Base-by-base conservation (phyloP, 2,113 vertebrate genomes). In the Actenoides hombroni region DNA sequence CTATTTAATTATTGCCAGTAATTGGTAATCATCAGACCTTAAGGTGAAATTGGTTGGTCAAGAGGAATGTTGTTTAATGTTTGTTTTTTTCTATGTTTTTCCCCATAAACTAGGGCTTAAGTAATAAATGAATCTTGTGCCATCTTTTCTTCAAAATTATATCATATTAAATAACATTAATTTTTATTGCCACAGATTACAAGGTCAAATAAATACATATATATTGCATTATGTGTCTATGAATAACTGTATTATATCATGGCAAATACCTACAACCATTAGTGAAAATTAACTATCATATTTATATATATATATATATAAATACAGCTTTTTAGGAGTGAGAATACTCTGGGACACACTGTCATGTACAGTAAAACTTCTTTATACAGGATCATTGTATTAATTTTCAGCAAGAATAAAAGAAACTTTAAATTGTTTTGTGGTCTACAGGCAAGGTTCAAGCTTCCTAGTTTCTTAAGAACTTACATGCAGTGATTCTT, bases 101-200 rank as follows among this genome's bases (percentile, higher is more conserved):
- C 16, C 19, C 33, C 23, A 39, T 33, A 60, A 74, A 67, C 4
- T 49, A 71, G 15, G 24, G 4, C 6, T 13, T 56, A 39, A 79
- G 8, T 3, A 56, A 48, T 48, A 73, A 24, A 53, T 25, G 4
- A n/a, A 16, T 16, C 12, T 57, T 40, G 6, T 0, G 0, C 25
- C 25, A 40, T 6, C 13, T 42, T 73, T 81, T 9, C 20, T 57
- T 64, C 49, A 64, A 56, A 26, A 7, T 65, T 74, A 21, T 40
- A 12, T 40, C 8, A 11, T 48, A 46, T 23, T 54, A 86, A 42
- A 63, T 49, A 75, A 11, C 16, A 46, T 19, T 60, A 40, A 39
- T 69, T 40, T 13, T 16, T 60, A 44, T n/a, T 26, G 18, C 3
- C 21, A 64, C 5, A 68, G 28, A 51, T 51, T 14, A 51, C 39